Base-by-base conservation (phyloP, 2,113 vertebrate genomes). In the Nymphicus hollandicus region DNA sequence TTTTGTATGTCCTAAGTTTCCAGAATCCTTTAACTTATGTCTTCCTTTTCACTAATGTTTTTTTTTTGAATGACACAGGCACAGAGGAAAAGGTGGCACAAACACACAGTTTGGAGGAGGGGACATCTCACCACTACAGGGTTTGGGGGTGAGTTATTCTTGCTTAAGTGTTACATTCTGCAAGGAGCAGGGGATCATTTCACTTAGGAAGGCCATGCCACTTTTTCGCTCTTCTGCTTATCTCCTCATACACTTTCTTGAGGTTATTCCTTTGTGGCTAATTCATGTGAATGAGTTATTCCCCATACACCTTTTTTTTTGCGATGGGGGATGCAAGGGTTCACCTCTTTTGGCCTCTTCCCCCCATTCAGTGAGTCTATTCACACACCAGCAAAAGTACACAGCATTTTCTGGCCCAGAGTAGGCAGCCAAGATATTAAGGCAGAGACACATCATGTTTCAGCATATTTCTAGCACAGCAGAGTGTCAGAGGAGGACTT, bases 321-420 rank as follows among this genome's bases (percentile, higher is more conserved):
- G 35, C 20, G 15, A 13, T 3, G 10, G 11, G 11, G 9, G 6
- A 17, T 29, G 13, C 49, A 50, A 74, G 12, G 20, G 22, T 29
- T n/a, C n/a, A 39, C 23, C 13, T 2, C 33, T 64, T 85, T 80
- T 41, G n/a, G 11, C 53, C 28, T 83, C 43, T 63, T 69, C 8
- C 8, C 8, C 12, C 12, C 1, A 2, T 64, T 78, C 11, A 39
- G 19, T 0, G 0, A 61, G 15, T 17, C 29, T 4, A 2, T 19
- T 80, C 53, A 49, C 7, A 9, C 33, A 81, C 6, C 11, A 46
- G 22, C 16, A 55, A 70, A 91, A 66, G 14, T 11, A 53, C 9
- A 3, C 31, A 68, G 22, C 2, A 28, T 58, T 80, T 82, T 77
- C 37, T 58, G 53, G n/a, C 33, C 3, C 1, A 0, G 17, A 17